Evolutionary conservation across 1,140 invertebrate species (phyloP), one percentile per base, ranked within the genome.

Genomic region (Vanessa atalanta): DNA sequence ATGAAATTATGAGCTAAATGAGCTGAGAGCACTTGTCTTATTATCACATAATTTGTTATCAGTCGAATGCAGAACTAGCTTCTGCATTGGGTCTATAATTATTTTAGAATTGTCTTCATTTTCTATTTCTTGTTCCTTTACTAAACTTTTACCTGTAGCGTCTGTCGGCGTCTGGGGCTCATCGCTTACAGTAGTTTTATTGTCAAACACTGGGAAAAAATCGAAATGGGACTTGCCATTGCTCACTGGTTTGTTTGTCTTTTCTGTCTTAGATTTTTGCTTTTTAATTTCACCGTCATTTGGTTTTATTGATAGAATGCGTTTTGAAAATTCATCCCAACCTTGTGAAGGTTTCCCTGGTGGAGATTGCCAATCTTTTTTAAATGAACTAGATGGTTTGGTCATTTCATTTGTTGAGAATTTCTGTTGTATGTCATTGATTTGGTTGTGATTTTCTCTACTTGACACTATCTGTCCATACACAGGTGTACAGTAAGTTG

Each of bases 1-100:
- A 82, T 84, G 80, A 79, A 80, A 80, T 89, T 91, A 91, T 77
- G 88, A 87, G 80, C 88, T 88, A 86, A 88, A 82, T 81, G 90
- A 89, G 85, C 86, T 90, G 87, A 92, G 86, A 87, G 89, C 86
- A 87, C 87, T 92, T 83, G 86, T 80, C 71, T 89, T 92, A 89
- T 88, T 92, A 91, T 92, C 90, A 91, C 90, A 91, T 88, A 91
- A 85, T 84, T 87, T 88, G 82, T 90, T 92, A 90, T 92, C 90
- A 91, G 90, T 91, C 89, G 89, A 82, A 87, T 87, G 88, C 88
- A 92, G 86, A 87, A 89, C 88, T 89, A 92, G 65, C 79, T 92
- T 91, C 88, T 90, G 89, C 90, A 92, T 90, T 87, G 90, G 87
- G 81, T 93, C 89, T 91, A 93, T 66, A 82, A 93, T 90, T 83